A percentile compares a stretch with the other conserved stretches of the same genome.
These are phyloP conservation scores for Pterocles burchelli DNA, from an alignment of 2,113 vertebrate genomes.

Conservation along the genomic window DNA sequence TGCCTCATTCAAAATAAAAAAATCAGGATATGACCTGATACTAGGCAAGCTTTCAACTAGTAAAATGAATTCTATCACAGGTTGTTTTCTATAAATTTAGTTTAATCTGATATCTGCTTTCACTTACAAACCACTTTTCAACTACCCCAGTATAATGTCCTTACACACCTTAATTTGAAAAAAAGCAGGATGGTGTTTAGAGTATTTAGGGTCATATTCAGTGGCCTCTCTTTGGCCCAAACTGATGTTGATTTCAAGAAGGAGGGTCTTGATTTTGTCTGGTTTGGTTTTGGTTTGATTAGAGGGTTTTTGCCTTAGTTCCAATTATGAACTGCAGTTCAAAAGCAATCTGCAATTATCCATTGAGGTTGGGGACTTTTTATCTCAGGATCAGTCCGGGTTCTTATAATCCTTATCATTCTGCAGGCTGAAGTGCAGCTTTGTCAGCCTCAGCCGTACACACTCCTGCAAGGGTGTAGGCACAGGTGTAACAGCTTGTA, in stretches of 20 bases:
- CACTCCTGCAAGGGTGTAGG: fast-evolving
- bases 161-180: neutral
- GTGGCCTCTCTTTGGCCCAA: neutral
- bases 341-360: neutral
- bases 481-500: neutral
- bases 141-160: neutral
- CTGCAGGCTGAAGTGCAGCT: neutral
- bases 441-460: neutral
- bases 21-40: neutral
- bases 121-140: neutral
- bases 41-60: neutral
- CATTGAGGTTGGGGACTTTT: neutral
- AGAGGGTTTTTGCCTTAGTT: neutral
- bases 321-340: neutral
- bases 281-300: neutral
- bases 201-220: neutral
- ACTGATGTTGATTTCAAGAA: neutral
- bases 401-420: neutral
- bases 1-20: neutral
- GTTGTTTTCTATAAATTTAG: neutral
- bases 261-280: neutral
- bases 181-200: neutral
- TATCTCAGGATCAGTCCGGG: neutral
- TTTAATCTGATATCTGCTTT: neutral
- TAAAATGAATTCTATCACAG: neutral